Conservation (phyloP, 2,888 invertebrate species). For the Dryomyza anilis region DNA sequence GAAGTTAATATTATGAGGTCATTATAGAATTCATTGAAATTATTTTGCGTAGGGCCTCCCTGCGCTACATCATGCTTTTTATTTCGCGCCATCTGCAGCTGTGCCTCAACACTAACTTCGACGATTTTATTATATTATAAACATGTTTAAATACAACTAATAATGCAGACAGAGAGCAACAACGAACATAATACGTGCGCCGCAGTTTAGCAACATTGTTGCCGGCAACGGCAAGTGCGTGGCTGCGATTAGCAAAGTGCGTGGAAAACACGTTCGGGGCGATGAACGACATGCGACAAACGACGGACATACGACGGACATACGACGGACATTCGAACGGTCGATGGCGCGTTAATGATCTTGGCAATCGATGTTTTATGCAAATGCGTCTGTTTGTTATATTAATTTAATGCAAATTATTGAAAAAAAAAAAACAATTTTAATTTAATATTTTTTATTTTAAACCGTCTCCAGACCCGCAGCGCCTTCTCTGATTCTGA, state of each 20-base stretch:
- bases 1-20: conserved; percentile 37
- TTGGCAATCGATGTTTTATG: not conserved
- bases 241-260: too few species aligned
- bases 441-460: not conserved
- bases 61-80: not conserved
- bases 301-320: too few species aligned
- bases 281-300: too few species aligned
- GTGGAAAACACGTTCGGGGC: too few species aligned
- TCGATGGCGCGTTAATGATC: not conserved
- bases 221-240: not conserved
- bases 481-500: not conserved
- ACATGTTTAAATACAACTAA: conserved; percentile 11
- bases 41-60: conserved; percentile 30
- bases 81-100: not conserved
- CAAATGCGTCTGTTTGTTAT: not conserved
- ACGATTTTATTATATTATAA: conserved; percentile 25
- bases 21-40: conserved; percentile 38
- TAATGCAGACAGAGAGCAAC: not conserved
- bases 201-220: not conserved
- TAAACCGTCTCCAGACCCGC: not conserved
- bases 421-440: not conserved
- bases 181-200: not conserved
- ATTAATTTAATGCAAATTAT: not conserved
- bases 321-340: not conserved
- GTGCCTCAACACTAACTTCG: not conserved